phyloP scores from a whole-genome alignment of 2,888 invertebrate genomes.

The Chorisops tibialis region DNA sequence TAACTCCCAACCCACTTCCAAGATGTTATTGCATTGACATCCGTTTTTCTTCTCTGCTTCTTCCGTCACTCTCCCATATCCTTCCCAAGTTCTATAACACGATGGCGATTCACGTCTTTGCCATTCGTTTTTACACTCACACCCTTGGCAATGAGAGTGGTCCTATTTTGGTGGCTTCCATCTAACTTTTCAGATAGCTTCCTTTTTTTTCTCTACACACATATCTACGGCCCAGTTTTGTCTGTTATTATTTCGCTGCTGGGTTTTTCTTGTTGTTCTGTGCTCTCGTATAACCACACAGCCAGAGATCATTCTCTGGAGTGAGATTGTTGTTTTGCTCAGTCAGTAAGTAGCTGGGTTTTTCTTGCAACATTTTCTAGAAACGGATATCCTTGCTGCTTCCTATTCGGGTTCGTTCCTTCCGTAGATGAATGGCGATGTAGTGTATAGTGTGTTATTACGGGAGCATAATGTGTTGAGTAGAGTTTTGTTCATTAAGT shows the following conservation, averaged over 20 bases:
- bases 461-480: constrained; percentile 22
- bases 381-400: constrained; percentile 20
- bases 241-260: no score
- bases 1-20: constrained; percentile 1
- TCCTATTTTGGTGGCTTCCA: no score
- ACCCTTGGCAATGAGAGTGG: no score
- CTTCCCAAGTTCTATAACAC: neutral
- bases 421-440: constrained; percentile 12
- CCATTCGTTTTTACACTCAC: no score
- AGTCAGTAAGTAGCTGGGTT: no score
- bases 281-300: neutral
- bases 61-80: neutral
- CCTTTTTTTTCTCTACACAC: neutral
- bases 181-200: neutral
- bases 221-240: neutral
- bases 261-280: no score
- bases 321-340: constrained; percentile 6
- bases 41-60: neutral
- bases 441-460: constrained; percentile 19
- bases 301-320: neutral
- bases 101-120: no score
- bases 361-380: neutral
- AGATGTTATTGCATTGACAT: constrained; percentile 17
- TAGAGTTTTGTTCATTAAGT: constrained; percentile 23
- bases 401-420: constrained; percentile 14